Percentiles rank a stretch among this genome's conserved stretches.
Evolutionary conservation across 92 coral and sea anemone species (phyloP).

Genomic region (Palythoa grandiflora): DNA sequence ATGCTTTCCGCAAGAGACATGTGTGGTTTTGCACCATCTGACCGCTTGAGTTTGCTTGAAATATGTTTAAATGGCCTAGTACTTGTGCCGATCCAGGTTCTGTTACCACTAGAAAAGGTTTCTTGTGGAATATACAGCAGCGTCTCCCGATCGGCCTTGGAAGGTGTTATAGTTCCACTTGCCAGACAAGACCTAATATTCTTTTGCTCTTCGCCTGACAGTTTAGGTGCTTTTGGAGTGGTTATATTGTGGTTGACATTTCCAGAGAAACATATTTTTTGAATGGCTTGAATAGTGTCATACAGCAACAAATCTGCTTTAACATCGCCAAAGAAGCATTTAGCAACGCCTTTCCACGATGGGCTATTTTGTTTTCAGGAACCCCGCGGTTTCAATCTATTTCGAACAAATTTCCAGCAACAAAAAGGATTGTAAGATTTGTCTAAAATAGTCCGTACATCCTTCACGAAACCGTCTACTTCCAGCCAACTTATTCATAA

Average conservation of each 20-base stretch:
- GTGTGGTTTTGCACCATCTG: background rate
- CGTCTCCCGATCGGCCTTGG: conserved; percentile 35
- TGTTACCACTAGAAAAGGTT: conserved; percentile 33
- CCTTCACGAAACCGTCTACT: conserved; percentile 30
- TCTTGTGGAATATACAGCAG: conserved; percentile 6
- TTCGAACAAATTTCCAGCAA: conserved; percentile 41
- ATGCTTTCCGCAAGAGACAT: conserved; percentile 26
- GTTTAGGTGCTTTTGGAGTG: conserved; percentile 25
- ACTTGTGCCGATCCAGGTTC: conserved; percentile 33
- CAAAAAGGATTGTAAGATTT: conserved; percentile 31
- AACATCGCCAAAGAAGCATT: conserved; percentile 39
- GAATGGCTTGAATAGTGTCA: conserved; percentile 11
- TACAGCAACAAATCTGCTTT: conserved; percentile 1
- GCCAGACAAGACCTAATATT: background rate
- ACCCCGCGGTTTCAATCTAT: conserved; percentile 15
- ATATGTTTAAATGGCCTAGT: conserved; percentile 22
- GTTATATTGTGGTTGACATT: conserved; percentile 31
- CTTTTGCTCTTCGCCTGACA: background rate
- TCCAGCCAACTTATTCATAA: background rate
- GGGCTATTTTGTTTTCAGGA: conserved; percentile 33
- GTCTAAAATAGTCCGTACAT: conserved; percentile 16
- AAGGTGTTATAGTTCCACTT: background rate
- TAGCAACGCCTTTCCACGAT: conserved; percentile 45
- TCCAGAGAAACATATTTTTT: conserved; percentile 16
- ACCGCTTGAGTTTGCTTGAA: background rate